Conservation (phyloP, 2,888 invertebrate species). For the Steinernema carpocapsae region DNA sequence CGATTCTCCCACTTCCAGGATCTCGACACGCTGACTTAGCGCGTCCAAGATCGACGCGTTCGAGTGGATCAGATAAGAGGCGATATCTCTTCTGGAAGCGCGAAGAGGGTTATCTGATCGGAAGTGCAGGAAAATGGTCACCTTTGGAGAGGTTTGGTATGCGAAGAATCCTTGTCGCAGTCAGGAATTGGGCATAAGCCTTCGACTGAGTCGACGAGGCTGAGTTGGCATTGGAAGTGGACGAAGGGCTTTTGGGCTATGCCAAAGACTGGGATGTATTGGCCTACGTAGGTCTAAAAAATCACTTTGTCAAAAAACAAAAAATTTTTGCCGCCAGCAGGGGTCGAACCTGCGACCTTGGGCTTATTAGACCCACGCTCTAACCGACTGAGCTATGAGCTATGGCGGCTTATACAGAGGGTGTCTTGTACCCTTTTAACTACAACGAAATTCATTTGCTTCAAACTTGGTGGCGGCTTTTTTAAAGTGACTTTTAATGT, state of each 20-base stretch:
- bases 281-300: constrained; percentile 53
- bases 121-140: neutral
- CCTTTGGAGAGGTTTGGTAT: constrained; percentile 7
- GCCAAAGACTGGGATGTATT: constrained; percentile 56
- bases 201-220: constrained; percentile 48
- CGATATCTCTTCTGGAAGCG: constrained; percentile 11
- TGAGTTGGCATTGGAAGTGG: constrained; percentile 59
- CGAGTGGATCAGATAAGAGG: constrained; percentile 24
- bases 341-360: constrained; percentile 69
- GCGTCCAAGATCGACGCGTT: constrained; percentile 30
- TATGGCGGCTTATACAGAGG: too few relatives aligned
- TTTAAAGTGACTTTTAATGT: too few relatives aligned
- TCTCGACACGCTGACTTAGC: constrained; percentile 28
- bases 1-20: constrained; percentile 21
- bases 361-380: constrained; percentile 69
- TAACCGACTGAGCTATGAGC: constrained; percentile 69
- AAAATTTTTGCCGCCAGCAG: constrained; percentile 64
- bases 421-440: too few relatives aligned
- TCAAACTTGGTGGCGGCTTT: too few relatives aligned
- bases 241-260: constrained; percentile 56
- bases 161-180: constrained; percentile 25
- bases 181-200: constrained; percentile 44
- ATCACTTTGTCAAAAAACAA: too few relatives aligned
- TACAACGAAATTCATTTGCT: too few relatives aligned
- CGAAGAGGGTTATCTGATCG: neutral